Conservation (phyloP, 2,888 invertebrate genomes). For the Drosophila pegasa region DNA sequence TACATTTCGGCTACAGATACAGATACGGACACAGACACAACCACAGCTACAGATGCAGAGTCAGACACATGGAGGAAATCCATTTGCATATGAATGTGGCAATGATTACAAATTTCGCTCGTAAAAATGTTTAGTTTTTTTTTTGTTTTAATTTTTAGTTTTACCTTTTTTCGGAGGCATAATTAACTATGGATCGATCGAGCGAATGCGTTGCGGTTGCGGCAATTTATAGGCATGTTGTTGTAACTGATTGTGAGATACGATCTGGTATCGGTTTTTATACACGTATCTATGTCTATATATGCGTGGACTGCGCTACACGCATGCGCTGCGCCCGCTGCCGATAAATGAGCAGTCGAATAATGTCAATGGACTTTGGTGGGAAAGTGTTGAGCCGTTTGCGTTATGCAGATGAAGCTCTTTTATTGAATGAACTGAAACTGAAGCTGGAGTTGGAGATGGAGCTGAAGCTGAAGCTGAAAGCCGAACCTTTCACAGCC, state of each 20-base stretch:
- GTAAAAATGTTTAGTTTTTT: constrained; percentile 74
- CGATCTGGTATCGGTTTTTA: constrained; percentile 58
- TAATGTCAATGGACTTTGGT: constrained; percentile 75
- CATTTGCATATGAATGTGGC: constrained; percentile 80
- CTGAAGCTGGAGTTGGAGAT: constrained; percentile 13
- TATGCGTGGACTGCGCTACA: not conserved
- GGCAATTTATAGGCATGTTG: constrained; percentile 68
- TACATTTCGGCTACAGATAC: constrained; percentile 37
- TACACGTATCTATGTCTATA: constrained; percentile 42
- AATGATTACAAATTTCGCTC: constrained; percentile 81
- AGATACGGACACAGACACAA: constrained; percentile 18
- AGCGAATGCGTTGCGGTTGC: constrained; percentile 71
- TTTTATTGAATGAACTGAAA: constrained; percentile 69
- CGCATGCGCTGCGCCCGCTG: constrained; percentile 23
- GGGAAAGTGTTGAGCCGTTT: constrained; percentile 76
- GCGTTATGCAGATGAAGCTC: constrained; percentile 60
- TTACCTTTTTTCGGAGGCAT: constrained; percentile 56
- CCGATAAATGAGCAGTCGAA: constrained; percentile 41
- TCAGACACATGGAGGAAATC: constrained; percentile 49
- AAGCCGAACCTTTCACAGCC: constrained; percentile 69
- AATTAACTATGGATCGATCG: constrained; percentile 73
- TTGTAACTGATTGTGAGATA: constrained; percentile 69
- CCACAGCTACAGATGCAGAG: constrained; percentile 20
- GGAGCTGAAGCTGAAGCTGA: constrained; percentile 11
- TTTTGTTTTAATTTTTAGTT: constrained; percentile 47